Percentiles rank a stretch among this genome's conserved stretches.
Evolutionary conservation across 2,113 vertebrate species (phyloP).

Genomic region (Cardinalis cardinalis): DNA sequence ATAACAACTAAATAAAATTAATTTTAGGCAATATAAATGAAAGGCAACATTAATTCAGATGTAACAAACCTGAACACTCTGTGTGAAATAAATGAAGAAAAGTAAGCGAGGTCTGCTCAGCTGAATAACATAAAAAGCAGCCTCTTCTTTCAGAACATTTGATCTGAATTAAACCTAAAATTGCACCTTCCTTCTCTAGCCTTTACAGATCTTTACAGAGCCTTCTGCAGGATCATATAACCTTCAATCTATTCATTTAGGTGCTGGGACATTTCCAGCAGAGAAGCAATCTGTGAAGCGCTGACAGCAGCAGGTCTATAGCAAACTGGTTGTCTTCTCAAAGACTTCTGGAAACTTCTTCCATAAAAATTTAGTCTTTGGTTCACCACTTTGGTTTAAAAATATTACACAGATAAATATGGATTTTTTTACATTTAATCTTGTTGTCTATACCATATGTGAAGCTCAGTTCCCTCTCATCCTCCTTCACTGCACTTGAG

Average conservation of each 20-base stretch:
- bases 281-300: neutral
- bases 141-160: neutral
- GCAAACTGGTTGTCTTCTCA: neutral
- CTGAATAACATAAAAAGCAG: neutral
- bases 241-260: neutral
- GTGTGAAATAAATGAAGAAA: neutral
- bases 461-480: neutral
- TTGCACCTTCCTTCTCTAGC: neutral
- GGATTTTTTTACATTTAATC: neutral
- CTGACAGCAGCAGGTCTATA: neutral
- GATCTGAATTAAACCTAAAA: slow-evolving; percentile 1
- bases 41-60: neutral
- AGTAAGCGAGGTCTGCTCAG: neutral
- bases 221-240: neutral
- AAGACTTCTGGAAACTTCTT: neutral
- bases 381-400: neutral
- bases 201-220: too few species aligned
- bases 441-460: neutral
- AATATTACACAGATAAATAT: neutral
- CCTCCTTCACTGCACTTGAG: neutral
- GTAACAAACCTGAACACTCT: neutral
- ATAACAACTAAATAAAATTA: neutral
- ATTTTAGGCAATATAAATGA: neutral
- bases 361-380: neutral
- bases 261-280: neutral